These are phyloP conservation scores for Erpetoichthys calabaricus DNA, from an alignment of 2,797 vertebrate genomes.

Conservation along the genomic window DNA sequence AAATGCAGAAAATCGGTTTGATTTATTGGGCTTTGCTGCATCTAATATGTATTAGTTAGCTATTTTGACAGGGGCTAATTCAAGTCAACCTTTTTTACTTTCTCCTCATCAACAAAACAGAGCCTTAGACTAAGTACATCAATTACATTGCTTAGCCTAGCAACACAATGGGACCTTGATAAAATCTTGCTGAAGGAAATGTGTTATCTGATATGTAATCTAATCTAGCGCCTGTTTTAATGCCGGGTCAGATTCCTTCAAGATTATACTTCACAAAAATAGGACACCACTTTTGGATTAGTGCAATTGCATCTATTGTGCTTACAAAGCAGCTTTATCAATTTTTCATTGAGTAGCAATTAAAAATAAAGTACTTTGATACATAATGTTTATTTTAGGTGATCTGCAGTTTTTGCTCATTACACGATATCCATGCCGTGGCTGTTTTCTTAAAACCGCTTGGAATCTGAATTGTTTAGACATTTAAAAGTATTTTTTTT, in stretches of 20 bases:
- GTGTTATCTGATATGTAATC: slow-evolving; percentile 3
- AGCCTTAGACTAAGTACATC: not conserved
- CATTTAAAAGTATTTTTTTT: not conserved
- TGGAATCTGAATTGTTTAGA: not conserved
- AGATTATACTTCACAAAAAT: not conserved
- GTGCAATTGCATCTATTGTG: too few relatives aligned
- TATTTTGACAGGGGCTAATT: too few relatives aligned
- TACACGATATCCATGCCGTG: not conserved
- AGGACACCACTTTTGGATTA: not conserved
- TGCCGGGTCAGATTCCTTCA: not conserved
- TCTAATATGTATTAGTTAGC: too few relatives aligned
- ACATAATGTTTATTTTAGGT: too few relatives aligned
- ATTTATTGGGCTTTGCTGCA: too few relatives aligned
- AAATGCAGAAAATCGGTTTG: too few relatives aligned
- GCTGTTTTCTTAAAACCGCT: not conserved
- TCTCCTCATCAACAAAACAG: too few relatives aligned
- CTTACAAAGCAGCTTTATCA: too few relatives aligned
- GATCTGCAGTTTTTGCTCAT: too few relatives aligned
- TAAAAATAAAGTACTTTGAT: too few relatives aligned
- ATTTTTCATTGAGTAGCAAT: too few relatives aligned
- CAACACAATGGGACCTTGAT: not conserved
- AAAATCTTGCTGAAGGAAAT: not conserved
- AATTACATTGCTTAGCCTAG: not conserved
- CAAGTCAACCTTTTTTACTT: too few relatives aligned
- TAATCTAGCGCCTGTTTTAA: not conserved